These are phyloP conservation scores for Chironex yamaguchii DNA, from an alignment of 30 jellyfish, hydroid and myxozoan genomes.

Conservation along the genomic window DNA sequence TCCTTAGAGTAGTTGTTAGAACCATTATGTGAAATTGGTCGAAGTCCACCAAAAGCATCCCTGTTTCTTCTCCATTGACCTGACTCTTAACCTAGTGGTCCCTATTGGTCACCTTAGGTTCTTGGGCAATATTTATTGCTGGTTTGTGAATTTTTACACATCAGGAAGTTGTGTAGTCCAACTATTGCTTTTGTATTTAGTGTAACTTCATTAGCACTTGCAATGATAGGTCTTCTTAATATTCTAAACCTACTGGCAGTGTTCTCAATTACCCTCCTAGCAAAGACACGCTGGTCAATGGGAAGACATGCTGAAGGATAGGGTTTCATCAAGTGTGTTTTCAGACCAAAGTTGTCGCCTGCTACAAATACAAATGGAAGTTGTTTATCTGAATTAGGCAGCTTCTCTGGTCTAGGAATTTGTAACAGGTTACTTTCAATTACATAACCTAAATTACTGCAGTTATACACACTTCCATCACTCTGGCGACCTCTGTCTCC, in stretches of 20 bases:
- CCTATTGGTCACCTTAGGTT: background rate
- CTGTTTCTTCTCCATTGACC: background rate
- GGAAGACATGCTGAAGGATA: too few relatives aligned
- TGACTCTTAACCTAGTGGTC: too few relatives aligned
- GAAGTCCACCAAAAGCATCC: background rate
- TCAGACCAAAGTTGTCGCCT: too few relatives aligned
- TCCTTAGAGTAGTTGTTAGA: background rate
- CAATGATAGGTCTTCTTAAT: background rate
- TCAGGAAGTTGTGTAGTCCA: background rate
- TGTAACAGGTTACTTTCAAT: too few relatives aligned
- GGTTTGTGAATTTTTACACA: background rate
- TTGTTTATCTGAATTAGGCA: too few relatives aligned
- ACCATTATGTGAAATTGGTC: background rate
- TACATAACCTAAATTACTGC: too few relatives aligned
- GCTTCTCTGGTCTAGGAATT: too few relatives aligned
- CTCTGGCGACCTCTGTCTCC: constrained; percentile 68
- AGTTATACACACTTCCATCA: constrained; percentile 58
- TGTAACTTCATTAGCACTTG: background rate
- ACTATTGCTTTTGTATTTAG: background rate
- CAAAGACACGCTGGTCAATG: too few relatives aligned
- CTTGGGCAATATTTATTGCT: background rate
- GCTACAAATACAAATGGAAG: too few relatives aligned
- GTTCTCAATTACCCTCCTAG: too few relatives aligned
- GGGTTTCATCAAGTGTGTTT: too few relatives aligned
- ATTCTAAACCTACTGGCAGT: background rate